phyloP scores from a whole-genome alignment of 2,797 vertebrate species.

The Chiroxiphia lanceolata region DNA sequence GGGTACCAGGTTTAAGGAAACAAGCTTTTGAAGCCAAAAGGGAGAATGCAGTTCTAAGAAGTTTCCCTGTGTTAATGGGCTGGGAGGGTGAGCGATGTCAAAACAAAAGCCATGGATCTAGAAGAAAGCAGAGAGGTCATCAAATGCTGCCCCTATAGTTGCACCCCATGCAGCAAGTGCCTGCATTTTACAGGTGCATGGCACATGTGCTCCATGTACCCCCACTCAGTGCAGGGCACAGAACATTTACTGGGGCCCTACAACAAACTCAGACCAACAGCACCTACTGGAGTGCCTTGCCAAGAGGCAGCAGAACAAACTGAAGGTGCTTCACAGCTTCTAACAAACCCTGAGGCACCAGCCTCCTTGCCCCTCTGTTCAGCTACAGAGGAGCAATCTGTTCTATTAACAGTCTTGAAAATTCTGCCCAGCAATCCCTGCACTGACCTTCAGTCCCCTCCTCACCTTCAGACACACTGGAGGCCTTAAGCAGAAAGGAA shows the following conservation, averaged over 20 bases:
- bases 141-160: background rate
- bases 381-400: background rate
- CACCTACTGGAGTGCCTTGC: background rate
- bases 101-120: background rate
- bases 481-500: background rate
- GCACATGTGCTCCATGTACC: background rate
- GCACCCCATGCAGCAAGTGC: background rate
- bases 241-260: background rate
- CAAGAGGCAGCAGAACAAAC: background rate
- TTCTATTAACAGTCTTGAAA: background rate
- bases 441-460: background rate
- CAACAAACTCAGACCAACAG: background rate
- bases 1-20: background rate
- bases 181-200: background rate
- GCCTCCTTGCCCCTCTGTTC: background rate
- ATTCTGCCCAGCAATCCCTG: background rate
- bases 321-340: background rate
- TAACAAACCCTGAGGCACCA: background rate
- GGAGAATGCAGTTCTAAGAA: background rate
- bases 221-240: background rate
- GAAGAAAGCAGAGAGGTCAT: background rate
- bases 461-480: background rate
- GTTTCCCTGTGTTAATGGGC: background rate
- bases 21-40: background rate
- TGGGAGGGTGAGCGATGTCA: background rate